These are phyloP conservation scores for crab-eating macaque (Macaca fascicularis) DNA, from an alignment of 2,113 vertebrate genomes.

Conservation along the genomic window DNA sequence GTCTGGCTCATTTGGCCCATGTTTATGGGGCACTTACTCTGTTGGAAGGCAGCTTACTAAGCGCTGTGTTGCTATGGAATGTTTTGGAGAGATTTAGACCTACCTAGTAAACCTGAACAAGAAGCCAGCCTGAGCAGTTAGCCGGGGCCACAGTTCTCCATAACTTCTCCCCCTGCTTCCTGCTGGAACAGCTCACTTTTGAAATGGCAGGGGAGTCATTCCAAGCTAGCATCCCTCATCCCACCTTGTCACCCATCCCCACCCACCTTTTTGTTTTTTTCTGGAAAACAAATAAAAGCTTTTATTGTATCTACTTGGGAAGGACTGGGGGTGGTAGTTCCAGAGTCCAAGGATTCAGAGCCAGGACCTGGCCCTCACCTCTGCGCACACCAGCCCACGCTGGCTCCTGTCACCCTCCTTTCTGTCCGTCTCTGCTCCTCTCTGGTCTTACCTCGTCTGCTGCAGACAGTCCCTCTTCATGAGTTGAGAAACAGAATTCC, in stretches of 20 bases:
- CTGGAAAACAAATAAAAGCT: conserved; percentile 15
- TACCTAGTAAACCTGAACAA: not conserved
- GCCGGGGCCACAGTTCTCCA: too few species aligned
- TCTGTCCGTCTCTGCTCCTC: not conserved
- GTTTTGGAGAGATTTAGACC: not conserved
- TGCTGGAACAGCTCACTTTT: not conserved
- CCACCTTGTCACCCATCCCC: too few species aligned
- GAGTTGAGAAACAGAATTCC: not conserved
- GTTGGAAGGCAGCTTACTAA: not conserved
- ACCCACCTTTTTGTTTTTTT: not conserved
- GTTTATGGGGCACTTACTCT: not conserved
- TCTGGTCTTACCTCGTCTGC: not conserved
- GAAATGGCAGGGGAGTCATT: not conserved
- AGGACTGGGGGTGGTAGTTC: not conserved
- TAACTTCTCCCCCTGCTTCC: too few species aligned
- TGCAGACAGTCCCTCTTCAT: not conserved
- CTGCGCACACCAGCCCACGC: not conserved
- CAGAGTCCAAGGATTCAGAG: not conserved
- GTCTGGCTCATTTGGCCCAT: not conserved
- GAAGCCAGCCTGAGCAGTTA: not conserved
- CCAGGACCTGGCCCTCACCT: not conserved
- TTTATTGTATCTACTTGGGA: not conserved
- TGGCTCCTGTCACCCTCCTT: fast-evolving
- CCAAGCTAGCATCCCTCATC: not conserved
- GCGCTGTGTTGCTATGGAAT: not conserved